Percentiles rank a stretch among this genome's conserved stretches.
Conservation (phyloP, 2,797 vertebrate species). For the Hoplostethus mediterraneus region DNA sequence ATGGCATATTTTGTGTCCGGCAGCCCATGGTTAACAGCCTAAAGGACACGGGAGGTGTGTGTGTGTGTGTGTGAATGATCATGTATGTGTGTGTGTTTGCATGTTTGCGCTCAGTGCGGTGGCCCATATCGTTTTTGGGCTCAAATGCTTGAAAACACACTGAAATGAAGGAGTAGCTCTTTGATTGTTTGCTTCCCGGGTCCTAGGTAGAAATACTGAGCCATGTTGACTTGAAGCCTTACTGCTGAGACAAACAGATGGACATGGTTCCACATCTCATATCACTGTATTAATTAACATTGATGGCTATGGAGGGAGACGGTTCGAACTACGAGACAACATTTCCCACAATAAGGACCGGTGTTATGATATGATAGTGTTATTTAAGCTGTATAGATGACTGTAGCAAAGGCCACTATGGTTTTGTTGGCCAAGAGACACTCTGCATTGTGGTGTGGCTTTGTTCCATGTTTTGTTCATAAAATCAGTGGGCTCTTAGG, state of each 20-base stretch:
- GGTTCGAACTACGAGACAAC: constrained; percentile 1
- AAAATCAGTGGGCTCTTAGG: constrained; percentile 58
- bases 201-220: constrained; percentile 41
- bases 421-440: constrained; percentile 36
- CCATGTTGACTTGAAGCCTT: constrained; percentile 25
- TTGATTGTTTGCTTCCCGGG: constrained; percentile 13
- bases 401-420: constrained; percentile 20
- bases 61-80: constrained; percentile 22
- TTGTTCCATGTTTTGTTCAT: constrained; percentile 64
- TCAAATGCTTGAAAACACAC: constrained; percentile 32
- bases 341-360: constrained; percentile 15
- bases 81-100: constrained; percentile 17
- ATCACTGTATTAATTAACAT: constrained; percentile 54
- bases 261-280: constrained; percentile 29
- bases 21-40: constrained; percentile 49
- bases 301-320: constrained; percentile 25
- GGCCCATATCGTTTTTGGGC: neutral
- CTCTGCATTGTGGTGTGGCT: constrained; percentile 43
- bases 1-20: constrained; percentile 58
- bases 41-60: constrained; percentile 31
- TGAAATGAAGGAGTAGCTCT: constrained; percentile 25
- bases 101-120: constrained; percentile 35
- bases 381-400: constrained; percentile 42
- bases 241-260: constrained; percentile 67
- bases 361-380: constrained; percentile 32